Evolutionary conservation across 2,888 invertebrate genomes (phyloP).

Genomic region (Labia minor): DNA sequence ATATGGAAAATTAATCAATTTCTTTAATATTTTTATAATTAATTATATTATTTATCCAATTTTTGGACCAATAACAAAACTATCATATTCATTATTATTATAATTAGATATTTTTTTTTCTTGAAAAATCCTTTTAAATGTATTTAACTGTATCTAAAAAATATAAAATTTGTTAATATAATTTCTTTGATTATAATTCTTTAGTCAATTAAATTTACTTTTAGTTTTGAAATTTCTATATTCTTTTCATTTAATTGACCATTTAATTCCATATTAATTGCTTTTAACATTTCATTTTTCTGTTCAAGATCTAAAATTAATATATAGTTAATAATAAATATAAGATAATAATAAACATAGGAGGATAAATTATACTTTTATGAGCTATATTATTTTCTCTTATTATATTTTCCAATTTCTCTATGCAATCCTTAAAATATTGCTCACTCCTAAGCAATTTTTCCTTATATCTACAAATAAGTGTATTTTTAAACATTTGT

Average conservation of each 20-base stretch:
- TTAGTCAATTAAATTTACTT: constrained; percentile 24
- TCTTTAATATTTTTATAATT: no score
- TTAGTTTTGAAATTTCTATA: constrained; percentile 27
- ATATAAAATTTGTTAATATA: background rate
- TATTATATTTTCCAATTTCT: constrained; percentile 25
- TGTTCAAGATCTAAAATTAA: constrained; percentile 27
- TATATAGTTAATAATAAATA: constrained; percentile 14
- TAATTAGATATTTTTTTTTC: background rate
- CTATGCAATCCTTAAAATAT: constrained; percentile 23
- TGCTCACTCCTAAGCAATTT: constrained; percentile 23
- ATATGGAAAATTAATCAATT: no score
- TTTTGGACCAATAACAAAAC: background rate
- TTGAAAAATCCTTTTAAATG: constrained; percentile 15
- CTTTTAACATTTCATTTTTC: constrained; percentile 28
- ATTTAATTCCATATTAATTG: constrained; percentile 28
- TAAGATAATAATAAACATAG: background rate
- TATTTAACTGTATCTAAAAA: background rate
- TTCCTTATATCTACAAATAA: constrained; percentile 21
- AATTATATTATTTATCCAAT: no score
- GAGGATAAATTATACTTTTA: constrained; percentile 24
- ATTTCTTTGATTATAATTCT: background rate
- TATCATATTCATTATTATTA: background rate
- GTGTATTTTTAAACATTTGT: constrained; percentile 27
- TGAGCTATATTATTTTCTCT: constrained; percentile 24
- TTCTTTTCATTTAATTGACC: constrained; percentile 28